A percentile compares a stretch with the other conserved stretches of the same genome.
Evolutionary conservation across 2,888 invertebrate genomes (phyloP).

Genomic region (Callyntrura guangdongensis): DNA sequence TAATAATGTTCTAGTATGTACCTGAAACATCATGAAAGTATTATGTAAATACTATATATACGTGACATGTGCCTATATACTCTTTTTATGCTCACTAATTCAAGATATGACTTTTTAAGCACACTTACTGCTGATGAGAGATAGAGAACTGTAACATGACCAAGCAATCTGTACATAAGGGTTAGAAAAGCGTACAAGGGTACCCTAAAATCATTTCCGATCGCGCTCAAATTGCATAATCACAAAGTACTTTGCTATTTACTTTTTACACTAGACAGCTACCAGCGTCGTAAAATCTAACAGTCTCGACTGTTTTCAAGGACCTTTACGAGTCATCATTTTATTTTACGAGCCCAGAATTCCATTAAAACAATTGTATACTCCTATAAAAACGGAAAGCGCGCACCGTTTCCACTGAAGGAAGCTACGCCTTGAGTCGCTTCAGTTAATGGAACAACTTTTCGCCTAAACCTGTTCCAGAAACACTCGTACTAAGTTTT

Average conservation of each 20-base stretch:
- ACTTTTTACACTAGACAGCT: constrained; percentile 1
- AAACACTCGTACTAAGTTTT: constrained; percentile 50
- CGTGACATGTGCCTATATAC: too few species aligned
- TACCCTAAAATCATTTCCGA: constrained; percentile 31
- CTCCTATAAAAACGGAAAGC: constrained; percentile 20
- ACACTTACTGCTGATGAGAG: not conserved
- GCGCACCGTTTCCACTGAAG: not conserved
- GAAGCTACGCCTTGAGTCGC: not conserved
- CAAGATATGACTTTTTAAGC: too few species aligned
- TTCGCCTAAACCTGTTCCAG: constrained; percentile 43
- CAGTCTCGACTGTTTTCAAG: constrained; percentile 48
- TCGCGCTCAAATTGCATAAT: constrained; percentile 48
- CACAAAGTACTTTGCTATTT: constrained; percentile 44
- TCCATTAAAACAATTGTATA: constrained; percentile 64
- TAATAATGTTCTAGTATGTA: too few species aligned
- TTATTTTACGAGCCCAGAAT: constrained; percentile 60
- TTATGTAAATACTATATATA: too few species aligned
- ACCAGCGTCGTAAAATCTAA: constrained; percentile 17
- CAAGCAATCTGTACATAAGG: not conserved
- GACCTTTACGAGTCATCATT: constrained; percentile 44
- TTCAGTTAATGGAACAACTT: constrained; percentile 34
- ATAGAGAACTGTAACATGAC: not conserved
- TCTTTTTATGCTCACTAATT: too few species aligned
- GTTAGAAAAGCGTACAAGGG: not conserved
- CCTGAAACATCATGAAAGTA: too few species aligned